Evolutionary conservation across 2,797 vertebrate genomes (phyloP), one percentile per base, ranked within the genome.

Genomic region (Mormyrus hasselquistii): DNA sequence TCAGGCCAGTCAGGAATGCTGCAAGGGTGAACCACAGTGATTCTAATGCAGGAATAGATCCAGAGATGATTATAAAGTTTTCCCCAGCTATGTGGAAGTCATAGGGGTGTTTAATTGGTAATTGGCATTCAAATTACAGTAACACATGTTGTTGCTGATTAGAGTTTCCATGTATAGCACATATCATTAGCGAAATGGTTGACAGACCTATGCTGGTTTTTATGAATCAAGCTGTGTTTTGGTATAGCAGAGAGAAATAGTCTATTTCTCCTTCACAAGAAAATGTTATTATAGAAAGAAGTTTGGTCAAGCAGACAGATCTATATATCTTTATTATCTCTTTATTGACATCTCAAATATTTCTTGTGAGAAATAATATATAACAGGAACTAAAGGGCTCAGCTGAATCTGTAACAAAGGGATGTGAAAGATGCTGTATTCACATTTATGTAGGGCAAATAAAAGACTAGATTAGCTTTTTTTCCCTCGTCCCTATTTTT

Each of bases 51-150:
- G 41, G 16, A 47, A 19, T 82, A 44, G 41, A 82, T 82, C 76
- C 76, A 82, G 76, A 47, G 76, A 82, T 82, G 76, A 82, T 82
- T 82, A 82, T 82, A 82, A 82, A 82, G 76, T 47, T 47, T 47
- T 47, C 41, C 41, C 41, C 41, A 22, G 76, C 41, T 47, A 82
- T 47, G 76, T 82, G 76, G 76, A 82, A 82, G 76, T 82, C 41
- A 44, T 82, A 82, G 76, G 76, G 41, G 76, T 82, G 76, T 82
- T 82, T 82, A 82, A 82, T 47, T 47, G 76, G 76, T 49, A 82
- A 82, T 47, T 47, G 76, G 76, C 41, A 82, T 82, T 82, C 76
- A 82, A 82, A 82, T 82, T 82, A 82, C 76, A 82, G 76, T 82
- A 82, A 82, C 38, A 82, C 16, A 82, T 82, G 76, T 82, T 82